Evolutionary conservation across 2,888 invertebrate species (phyloP), one percentile per base, ranked within the genome.

Genomic region (Toxonevra muliebris): DNA sequence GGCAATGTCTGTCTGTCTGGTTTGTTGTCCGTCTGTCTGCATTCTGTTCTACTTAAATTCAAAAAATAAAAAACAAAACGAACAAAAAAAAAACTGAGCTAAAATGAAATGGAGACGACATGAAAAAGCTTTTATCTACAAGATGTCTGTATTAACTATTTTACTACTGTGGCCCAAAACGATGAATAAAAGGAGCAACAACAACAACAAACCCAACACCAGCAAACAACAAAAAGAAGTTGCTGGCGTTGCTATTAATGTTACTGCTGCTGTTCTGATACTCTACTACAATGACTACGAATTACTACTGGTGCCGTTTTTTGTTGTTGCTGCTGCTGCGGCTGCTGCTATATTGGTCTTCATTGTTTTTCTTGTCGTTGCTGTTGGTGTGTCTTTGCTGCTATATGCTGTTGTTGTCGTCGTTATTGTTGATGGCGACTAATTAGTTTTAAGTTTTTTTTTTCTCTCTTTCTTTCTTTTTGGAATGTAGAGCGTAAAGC

Each of bases 111-210:
- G 69, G 30, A 59, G 70, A 74, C 68, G 73, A 75, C 75, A 74
- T 69, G 73, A 61, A 74, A 75, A 75, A 74, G 75, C 75, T 75
- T 74, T 75, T 75, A 75, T 75, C 75, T 74, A 66, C 68, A 69
- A 72, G 70, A 70, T 70, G 70, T 70, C 70, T 70, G 65, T 70
- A 70, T 70, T 70, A 70, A 61, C 54, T 52, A 65, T 57, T 65
- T 65, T 57, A 65, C 65, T 65, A 65, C 65, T 50, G 65, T 57
- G 58, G 58, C 57, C 65, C 48, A 65, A 69, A 61, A 53, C 61
- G 10, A 41, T 53, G 65, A 45, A 68, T 42, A 50, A 61, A 52
- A 60, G n/a, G n/a, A n/a, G n/a, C n/a, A n/a, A 43, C 60, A 57
- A 55, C 54, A 54, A 42, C 19, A n/a, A n/a, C n/a, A n/a, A 43